Base-by-base conservation (phyloP, 2,888 invertebrate species). In the Chymomyza amoena region DNA sequence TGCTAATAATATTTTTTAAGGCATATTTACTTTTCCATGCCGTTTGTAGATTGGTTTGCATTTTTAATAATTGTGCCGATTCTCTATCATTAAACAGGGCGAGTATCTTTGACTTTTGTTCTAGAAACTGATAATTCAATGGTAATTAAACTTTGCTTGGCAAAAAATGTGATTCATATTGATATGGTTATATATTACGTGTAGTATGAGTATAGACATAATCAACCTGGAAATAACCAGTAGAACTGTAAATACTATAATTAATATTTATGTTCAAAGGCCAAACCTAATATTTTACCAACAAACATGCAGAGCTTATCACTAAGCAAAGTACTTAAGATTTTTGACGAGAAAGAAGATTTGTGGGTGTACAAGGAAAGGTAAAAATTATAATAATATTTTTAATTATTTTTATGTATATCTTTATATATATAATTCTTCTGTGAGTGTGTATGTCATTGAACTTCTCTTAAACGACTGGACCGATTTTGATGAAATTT, bases 61-160 rank as follows among this genome's bases (percentile, higher is more conserved):
- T 70, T 76, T 70, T 67, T 73, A 73, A 77, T 77, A 67, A 73
- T 71, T 70, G 70, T 60, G 68, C 70, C 68, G 73, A 76, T 70
- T 66, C 64, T 64, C 62, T 68, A 60, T 65, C 39, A 45, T 13
- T 13, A 45, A 39, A 45, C 2, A 13, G 4, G 39, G 2, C 39
- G 67, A 67, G 64, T 76, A 73, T 76, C 63, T 62, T 67, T 61
- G 70, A 71, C 71, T 76, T 75, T 63, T 70, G 39, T 73, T 76
- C 67, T 52, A 71, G 65, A 69, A 76, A 71, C 71, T 77, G 77
- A 77, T 77, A 77, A 73, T 76, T 18, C 59, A 52, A 39, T 39
- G 56, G 73, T 76, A 76, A 76, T 76, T 68, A 63, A 67, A 69
- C 77, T 73, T 63, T 72, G 69, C 68, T 69, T 61, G 59, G 66